These are phyloP conservation scores for Lagria hirta DNA, from an alignment of 2,888 invertebrate species.

Conservation along the genomic window DNA sequence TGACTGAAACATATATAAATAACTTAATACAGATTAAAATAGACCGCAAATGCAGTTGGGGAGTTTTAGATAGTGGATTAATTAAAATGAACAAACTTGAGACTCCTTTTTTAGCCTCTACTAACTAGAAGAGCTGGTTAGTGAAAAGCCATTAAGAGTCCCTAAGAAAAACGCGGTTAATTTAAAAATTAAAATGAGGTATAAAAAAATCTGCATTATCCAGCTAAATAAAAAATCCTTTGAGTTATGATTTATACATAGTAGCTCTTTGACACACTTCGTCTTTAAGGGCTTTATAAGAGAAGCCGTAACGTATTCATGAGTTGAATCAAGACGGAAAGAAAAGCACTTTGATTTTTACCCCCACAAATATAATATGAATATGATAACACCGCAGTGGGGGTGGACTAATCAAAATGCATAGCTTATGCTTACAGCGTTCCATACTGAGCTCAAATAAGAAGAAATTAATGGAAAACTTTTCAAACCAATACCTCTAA, in stretches of 20 bases:
- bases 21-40: too few species aligned
- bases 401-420: constrained; percentile 53
- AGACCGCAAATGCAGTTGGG: too few species aligned
- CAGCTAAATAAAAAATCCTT: constrained; percentile 40
- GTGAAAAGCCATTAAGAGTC: too few species aligned
- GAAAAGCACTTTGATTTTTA: constrained; percentile 53
- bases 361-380: constrained; percentile 52
- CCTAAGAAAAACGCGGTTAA: too few species aligned
- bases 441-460: constrained; percentile 47
- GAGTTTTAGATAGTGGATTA: too few species aligned
- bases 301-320: constrained; percentile 48
- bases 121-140: too few species aligned
- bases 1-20: too few species aligned
- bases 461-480: constrained; percentile 43
- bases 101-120: too few species aligned
- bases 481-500: constrained; percentile 20
- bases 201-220: constrained; percentile 38
- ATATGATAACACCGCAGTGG: constrained; percentile 51
- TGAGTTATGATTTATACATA: constrained; percentile 45
- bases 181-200: constrained; percentile 39
- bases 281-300: constrained; percentile 46
- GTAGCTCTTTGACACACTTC: constrained; percentile 45
- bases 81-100: too few species aligned
- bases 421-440: constrained; percentile 48
- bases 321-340: constrained; percentile 46